Evolutionary conservation across 1,140 invertebrate species (phyloP), one percentile per base, ranked within the genome.

Genomic region (Platyscapa corneri): DNA sequence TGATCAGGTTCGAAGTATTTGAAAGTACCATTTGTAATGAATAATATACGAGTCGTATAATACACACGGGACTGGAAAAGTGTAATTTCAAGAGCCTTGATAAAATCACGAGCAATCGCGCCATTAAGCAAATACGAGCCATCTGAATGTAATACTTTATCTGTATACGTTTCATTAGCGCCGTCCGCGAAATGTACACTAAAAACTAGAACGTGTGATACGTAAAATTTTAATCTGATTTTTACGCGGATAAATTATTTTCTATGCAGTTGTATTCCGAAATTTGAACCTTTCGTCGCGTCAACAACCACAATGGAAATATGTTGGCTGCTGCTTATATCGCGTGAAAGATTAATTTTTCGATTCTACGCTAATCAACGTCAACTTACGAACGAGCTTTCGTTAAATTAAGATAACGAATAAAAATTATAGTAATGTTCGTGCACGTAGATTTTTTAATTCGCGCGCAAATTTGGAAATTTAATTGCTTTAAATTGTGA

Each of bases 91-190:
- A 82, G 84, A 82, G 60, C 72, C 79, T 76, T 77, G 84, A 82
- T 86, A 86, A 82, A 86, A 77, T 86, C 70, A 77, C 60, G 70
- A 82, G 60, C 74, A 82, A 86, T 67, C 79, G 76, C 32, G 23
- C 18, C 16, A 60, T 32, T 67, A 77, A 78, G 27, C 34, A 84
- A 84, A 79, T 49, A 79, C 8, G 7, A 46, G 60, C 42, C 30
- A 72, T 65, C 12, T 23, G 0, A 84, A 42, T 78, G 65, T 65
- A 86, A 82, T 86, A 76, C 76, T 78, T 56, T 91, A 89, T 91
- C 89, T 90, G 88, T 89, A 89, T 84, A 37, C 76, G 77, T 89
- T 89, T 85, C 77, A 85, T 85, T 84, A 84, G 75, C 60, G 74
- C 23, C 37, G 16, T 67, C 27, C 82, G 34, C 72, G 30, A 53